Percentiles rank a stretch among this genome's conserved stretches.
These are phyloP conservation scores for Blastomussa wellsi DNA, from an alignment of 92 coral and sea anemone genomes.

Conservation along the genomic window DNA sequence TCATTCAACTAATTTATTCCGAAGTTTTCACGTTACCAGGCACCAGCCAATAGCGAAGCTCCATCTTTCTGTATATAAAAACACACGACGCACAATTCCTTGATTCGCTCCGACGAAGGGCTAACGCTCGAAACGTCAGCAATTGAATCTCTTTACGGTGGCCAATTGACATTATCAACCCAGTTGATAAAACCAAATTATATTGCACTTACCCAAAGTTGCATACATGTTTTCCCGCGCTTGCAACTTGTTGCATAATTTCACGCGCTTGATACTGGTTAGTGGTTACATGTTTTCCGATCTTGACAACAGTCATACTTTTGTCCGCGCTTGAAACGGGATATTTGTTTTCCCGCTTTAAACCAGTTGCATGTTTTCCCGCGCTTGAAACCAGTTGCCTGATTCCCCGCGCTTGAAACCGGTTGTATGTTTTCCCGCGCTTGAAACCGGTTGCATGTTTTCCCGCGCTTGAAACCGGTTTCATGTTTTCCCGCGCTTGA, in stretches of 20 bases:
- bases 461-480: background rate
- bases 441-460: constrained; percentile 1
- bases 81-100: no score
- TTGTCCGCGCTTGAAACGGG: background rate
- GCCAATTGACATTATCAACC: no score
- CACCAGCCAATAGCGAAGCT: no score
- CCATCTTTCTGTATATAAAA: no score
- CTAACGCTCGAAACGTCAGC: no score
- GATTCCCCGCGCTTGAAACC: background rate
- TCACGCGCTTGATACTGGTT: background rate
- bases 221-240: background rate
- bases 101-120: no score
- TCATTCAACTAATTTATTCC: no score
- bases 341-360: background rate
- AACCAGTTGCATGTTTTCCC: constrained; percentile 7
- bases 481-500: background rate
- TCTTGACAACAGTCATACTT: background rate
- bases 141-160: no score
- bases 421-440: background rate
- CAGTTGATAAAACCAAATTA: no score
- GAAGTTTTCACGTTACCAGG: no score
- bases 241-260: background rate
- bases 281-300: background rate
- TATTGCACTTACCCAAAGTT: background rate
- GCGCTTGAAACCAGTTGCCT: background rate